These are phyloP conservation scores for Sebastes hubbsi DNA, from an alignment of 2,797 vertebrate species.

Conservation along the genomic window DNA sequence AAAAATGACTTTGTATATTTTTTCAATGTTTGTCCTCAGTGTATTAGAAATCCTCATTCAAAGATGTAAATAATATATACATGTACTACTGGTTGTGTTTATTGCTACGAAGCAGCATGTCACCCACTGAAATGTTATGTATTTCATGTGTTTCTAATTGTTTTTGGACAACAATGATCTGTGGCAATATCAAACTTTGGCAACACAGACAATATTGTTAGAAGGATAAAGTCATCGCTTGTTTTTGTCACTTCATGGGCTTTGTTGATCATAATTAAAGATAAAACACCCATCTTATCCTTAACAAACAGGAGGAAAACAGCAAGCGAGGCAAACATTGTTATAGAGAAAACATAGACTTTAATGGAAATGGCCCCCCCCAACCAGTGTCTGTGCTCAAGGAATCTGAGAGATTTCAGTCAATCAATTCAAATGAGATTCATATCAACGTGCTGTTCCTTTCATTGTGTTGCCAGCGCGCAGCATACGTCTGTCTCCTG, in stretches of 20 bases:
- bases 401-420: slow-evolving; percentile 25
- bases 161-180: neutral
- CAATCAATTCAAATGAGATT: slow-evolving; percentile 51
- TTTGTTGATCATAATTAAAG: neutral
- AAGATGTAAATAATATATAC: neutral
- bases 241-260: neutral
- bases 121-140: neutral
- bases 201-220: neutral
- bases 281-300: neutral
- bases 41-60: neutral
- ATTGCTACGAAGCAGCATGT: neutral
- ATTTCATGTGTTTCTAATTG: neutral
- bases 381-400: neutral
- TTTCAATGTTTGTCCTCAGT: neutral
- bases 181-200: neutral
- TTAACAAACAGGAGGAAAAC: neutral
- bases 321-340: neutral
- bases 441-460: slow-evolving; percentile 21
- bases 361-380: neutral
- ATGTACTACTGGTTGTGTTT: neutral
- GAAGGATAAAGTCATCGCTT: neutral
- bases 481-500: slow-evolving; percentile 20
- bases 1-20: neutral
- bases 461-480: slow-evolving; percentile 28
- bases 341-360: neutral